phyloP scores from a whole-genome alignment of 2,888 invertebrate genomes.

The Trichacis sp. region DNA sequence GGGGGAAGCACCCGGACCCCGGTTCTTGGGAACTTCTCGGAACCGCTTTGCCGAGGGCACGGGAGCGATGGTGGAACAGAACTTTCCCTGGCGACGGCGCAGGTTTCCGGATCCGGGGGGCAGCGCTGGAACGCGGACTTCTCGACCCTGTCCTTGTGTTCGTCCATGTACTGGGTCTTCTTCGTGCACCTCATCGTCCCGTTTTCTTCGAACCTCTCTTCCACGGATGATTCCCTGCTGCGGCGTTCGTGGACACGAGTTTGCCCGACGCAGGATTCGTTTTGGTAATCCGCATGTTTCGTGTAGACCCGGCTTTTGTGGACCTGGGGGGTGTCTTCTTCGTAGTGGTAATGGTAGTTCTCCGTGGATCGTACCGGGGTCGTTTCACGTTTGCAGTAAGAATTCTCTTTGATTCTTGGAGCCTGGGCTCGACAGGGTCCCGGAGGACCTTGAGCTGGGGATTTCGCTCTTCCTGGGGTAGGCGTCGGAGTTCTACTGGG shows the following conservation, averaged over 20 bases:
- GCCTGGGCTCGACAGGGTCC: slow-evolving; percentile 73
- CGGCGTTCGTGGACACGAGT: slow-evolving; percentile 55
- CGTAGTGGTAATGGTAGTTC: slow-evolving; percentile 59
- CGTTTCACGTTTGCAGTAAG: slow-evolving; percentile 52
- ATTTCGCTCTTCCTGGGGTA: slow-evolving; percentile 71
- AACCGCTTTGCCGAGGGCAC: slow-evolving; percentile 41
- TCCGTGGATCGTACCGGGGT: slow-evolving; percentile 67
- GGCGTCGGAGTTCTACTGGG: slow-evolving; percentile 64
- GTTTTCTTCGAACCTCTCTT: slow-evolving; percentile 51
- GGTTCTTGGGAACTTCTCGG: slow-evolving; percentile 55
- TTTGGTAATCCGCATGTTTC: slow-evolving; percentile 65
- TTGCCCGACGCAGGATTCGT: slow-evolving; percentile 54
- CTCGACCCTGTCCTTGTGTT: slow-evolving; percentile 53
- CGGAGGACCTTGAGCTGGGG: slow-evolving; percentile 80
- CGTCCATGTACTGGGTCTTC: slow-evolving; percentile 47
- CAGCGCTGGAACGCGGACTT: slow-evolving; percentile 23
- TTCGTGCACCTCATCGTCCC: slow-evolving; percentile 41
- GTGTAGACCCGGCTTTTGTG: slow-evolving; percentile 53
- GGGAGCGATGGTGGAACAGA: slow-evolving; percentile 52
- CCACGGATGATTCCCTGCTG: slow-evolving; percentile 41
- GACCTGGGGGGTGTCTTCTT: slow-evolving; percentile 64
- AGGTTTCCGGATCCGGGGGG: slow-evolving; percentile 38
- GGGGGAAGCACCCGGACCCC: slow-evolving; percentile 49
- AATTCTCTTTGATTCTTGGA: slow-evolving; percentile 73
- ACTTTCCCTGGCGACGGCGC: slow-evolving; percentile 54